Evolutionary conservation across 2,888 invertebrate species (phyloP).

Genomic region (Gastracanthus pulcherrimus): DNA sequence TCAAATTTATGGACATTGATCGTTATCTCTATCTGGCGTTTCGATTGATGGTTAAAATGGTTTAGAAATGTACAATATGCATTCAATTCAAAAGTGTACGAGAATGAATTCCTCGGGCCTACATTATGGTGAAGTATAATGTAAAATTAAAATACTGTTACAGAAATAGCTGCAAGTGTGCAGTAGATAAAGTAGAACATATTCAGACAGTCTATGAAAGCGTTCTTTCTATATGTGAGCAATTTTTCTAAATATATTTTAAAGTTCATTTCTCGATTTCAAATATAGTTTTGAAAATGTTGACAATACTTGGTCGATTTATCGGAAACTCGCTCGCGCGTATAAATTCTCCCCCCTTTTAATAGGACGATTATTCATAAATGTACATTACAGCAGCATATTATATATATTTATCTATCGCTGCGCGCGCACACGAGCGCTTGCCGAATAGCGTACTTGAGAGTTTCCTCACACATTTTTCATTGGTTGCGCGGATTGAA

Average conservation of each 20-base stretch:
- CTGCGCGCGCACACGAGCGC: too few relatives aligned
- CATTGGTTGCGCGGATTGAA: slow-evolving; percentile 34
- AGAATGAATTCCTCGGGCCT: too few relatives aligned
- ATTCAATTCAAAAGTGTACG: too few relatives aligned
- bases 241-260: too few relatives aligned
- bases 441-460: slow-evolving; percentile 15
- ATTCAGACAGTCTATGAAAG: background rate
- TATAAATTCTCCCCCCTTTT: background rate
- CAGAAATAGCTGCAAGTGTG: background rate
- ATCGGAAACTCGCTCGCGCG: background rate
- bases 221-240: too few relatives aligned
- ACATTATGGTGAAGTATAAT: too few relatives aligned
- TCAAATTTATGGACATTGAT: too few relatives aligned
- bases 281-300: background rate
- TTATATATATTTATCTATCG: slow-evolving; percentile 3
- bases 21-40: too few relatives aligned
- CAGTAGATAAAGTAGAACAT: background rate
- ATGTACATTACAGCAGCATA: background rate
- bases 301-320: background rate
- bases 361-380: slow-evolving; percentile 30
- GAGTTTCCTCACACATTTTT: slow-evolving; percentile 36
- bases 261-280: too few relatives aligned
- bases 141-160: too few relatives aligned
- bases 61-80: too few relatives aligned
- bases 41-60: too few relatives aligned